These are phyloP conservation scores for Sakesphorus luctuosus DNA, from an alignment of 2,113 vertebrate genomes.

Conservation along the genomic window DNA sequence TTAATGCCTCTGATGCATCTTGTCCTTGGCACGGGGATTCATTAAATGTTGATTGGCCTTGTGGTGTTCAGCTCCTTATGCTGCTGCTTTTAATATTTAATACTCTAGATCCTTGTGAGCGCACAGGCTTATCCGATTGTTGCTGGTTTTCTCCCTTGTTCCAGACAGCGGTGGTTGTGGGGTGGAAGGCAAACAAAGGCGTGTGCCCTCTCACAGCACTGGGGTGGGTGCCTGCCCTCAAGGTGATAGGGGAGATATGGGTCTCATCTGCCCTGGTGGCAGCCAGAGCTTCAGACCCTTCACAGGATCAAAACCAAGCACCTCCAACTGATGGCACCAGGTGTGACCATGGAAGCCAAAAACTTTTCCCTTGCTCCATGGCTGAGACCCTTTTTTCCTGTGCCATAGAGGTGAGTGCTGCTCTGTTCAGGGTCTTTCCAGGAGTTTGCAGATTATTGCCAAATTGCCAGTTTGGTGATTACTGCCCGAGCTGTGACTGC, in stretches of 20 bases:
- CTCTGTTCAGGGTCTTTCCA: not conserved
- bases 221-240: accelerated
- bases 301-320: accelerated
- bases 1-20: not conserved
- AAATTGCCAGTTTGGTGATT: not conserved
- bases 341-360: not conserved
- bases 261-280: not conserved
- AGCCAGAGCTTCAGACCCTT: not conserved
- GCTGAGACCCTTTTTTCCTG: not conserved
- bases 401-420: accelerated
- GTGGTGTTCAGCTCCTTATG: not conserved
- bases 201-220: accelerated
- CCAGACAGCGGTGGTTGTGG: accelerated
- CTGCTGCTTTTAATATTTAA: not conserved
- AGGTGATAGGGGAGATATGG: accelerated
- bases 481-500: accelerated
- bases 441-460: not conserved
- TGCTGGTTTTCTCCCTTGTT: not conserved
- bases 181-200: not conserved
- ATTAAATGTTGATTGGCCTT: slow-evolving; percentile 20
- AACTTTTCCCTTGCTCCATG: accelerated
- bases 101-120: not conserved
- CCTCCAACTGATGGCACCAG: not conserved
- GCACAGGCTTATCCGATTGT: accelerated
- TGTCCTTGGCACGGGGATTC: slow-evolving; percentile 10